Conservation (phyloP, 1,140 invertebrate species). For the Drosophila lini region DNA sequence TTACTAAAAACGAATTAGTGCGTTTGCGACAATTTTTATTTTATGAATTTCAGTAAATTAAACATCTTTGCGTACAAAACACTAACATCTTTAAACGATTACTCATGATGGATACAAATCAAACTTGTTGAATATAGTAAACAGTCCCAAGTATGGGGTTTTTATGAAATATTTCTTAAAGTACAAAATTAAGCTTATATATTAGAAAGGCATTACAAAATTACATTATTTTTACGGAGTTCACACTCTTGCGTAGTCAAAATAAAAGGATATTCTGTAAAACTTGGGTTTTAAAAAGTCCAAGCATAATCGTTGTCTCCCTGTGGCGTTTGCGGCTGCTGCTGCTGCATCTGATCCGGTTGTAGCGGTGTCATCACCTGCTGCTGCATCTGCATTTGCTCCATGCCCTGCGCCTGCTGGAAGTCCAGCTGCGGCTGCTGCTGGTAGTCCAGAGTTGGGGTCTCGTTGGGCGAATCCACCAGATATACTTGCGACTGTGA, state of each 20-base stretch:
- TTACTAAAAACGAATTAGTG: neutral
- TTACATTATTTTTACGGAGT: neutral
- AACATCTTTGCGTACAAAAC: neutral
- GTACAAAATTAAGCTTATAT: neutral
- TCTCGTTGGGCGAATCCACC: conserved; percentile 58
- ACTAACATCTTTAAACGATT: neutral
- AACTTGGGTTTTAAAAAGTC: conserved; percentile 52
- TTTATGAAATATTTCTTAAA: neutral
- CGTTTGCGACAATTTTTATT: neutral
- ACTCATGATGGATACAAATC: neutral
- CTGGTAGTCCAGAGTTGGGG: conserved; percentile 38
- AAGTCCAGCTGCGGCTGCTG: conserved; percentile 27
- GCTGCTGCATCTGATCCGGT: conserved; percentile 40
- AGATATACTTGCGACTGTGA: conserved; percentile 55
- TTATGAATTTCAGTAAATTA: neutral
- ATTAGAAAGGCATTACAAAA: conserved; percentile 2
- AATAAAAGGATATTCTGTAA: too few relatives aligned
- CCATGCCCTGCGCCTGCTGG: conserved; percentile 43
- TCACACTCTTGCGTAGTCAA: neutral
- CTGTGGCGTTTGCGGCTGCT: conserved; percentile 45
- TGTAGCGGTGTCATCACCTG: conserved; percentile 12
- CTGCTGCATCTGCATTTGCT: conserved; percentile 44
- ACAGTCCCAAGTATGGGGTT: neutral
- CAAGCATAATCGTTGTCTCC: conserved; percentile 78
- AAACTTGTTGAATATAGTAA: neutral